These are phyloP conservation scores for Alentia gelatinosa DNA, from an alignment of 2,888 invertebrate species.

Conservation along the genomic window DNA sequence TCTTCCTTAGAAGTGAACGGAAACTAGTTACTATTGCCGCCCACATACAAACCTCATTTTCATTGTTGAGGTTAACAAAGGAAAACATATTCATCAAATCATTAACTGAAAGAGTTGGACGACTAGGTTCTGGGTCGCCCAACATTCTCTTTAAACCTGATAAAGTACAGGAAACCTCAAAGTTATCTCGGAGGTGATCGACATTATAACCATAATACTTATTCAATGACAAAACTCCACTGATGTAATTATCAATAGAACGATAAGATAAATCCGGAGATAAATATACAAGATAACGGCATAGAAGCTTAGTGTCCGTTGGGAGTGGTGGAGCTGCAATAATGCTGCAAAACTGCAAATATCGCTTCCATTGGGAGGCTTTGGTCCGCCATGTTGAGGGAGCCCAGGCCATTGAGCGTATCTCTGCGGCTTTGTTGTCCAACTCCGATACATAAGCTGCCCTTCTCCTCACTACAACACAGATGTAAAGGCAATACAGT, in stretches of 20 bases:
- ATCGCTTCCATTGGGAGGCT: background rate
- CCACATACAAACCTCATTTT: background rate
- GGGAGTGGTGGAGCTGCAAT: background rate
- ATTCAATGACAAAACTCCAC: background rate
- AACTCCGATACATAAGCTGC: background rate
- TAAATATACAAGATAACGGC: background rate
- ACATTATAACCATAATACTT: background rate
- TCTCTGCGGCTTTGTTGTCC: background rate
- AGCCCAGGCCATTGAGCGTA: background rate
- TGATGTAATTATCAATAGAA: background rate
- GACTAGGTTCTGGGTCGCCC: background rate
- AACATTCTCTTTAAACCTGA: background rate
- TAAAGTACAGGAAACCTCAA: background rate
- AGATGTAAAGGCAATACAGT: background rate
- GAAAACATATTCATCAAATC: background rate
- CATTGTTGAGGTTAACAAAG: background rate
- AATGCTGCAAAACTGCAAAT: background rate
- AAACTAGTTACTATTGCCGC: background rate
- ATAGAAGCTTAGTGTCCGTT: background rate
- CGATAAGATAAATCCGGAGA: background rate
- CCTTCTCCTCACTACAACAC: background rate
- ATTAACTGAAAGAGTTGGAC: background rate
- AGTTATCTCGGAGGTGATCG: background rate
- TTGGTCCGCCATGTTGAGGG: background rate
- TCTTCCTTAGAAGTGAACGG: background rate